Conservation (phyloP, 1,140 invertebrate genomes). For the Latrodectus geometricus region DNA sequence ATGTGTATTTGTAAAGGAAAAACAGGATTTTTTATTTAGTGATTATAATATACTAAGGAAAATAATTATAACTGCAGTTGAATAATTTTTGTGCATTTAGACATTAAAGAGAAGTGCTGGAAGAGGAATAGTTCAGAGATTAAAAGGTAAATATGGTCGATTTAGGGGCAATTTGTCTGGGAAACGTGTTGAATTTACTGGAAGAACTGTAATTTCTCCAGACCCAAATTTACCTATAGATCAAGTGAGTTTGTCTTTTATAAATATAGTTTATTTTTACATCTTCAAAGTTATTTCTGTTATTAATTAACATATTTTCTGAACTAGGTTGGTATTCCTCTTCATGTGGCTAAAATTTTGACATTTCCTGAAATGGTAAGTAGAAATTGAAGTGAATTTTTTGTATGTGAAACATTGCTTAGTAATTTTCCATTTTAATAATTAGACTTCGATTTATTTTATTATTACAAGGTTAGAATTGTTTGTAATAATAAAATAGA, state of each 20-base stretch:
- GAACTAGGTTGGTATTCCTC: slow-evolving; percentile 89
- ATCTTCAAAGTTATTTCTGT: not conserved
- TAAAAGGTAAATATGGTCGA: slow-evolving; percentile 98
- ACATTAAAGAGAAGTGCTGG: slow-evolving; percentile 80
- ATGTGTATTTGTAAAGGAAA: too few relatives aligned
- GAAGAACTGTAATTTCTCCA: slow-evolving; percentile 97
- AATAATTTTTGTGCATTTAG: slow-evolving; percentile 71
- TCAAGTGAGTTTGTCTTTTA: slow-evolving; percentile 75
- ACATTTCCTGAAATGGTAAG: slow-evolving; percentile 93
- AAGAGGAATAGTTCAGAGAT: slow-evolving; percentile 88
- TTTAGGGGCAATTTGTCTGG: slow-evolving; percentile 99
- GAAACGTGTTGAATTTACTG: slow-evolving; percentile 98
- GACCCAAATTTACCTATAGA: slow-evolving; percentile 99
- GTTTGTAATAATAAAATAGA: too few relatives aligned
- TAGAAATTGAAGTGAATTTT: not conserved
- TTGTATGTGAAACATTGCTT: too few relatives aligned
- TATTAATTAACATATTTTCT: slow-evolving; percentile 59
- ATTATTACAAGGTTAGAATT: too few relatives aligned
- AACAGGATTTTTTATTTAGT: too few relatives aligned
- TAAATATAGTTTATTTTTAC: not conserved
- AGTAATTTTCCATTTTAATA: too few relatives aligned
- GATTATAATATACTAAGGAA: too few relatives aligned
- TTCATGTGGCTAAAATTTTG: slow-evolving; percentile 94
- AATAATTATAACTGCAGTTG: not conserved
- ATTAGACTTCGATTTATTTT: too few relatives aligned